A percentile compares a stretch with the other conserved stretches of the same genome.
Conservation (phyloP, 1,140 invertebrate genomes). For the Contarinia nasturtii region DNA sequence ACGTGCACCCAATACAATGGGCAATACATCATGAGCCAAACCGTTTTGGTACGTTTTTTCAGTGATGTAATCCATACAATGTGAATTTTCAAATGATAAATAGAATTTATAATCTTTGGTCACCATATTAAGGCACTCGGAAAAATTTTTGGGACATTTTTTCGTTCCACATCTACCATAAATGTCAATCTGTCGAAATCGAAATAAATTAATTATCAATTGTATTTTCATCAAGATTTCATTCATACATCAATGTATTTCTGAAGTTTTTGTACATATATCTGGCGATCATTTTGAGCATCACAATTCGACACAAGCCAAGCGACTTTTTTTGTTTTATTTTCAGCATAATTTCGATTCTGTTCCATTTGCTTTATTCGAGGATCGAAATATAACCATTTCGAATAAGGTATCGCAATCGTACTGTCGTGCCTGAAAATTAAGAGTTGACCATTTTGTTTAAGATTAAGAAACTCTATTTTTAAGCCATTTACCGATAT, state of each 20-base stretch:
- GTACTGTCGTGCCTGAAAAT: conserved; percentile 33
- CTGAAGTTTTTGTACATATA: conserved; percentile 32
- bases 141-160: conserved; percentile 7
- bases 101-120: conserved; percentile 40
- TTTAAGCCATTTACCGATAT: background rate
- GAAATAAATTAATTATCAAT: background rate
- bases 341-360: conserved; percentile 5
- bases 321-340: conserved; percentile 26
- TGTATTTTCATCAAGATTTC: background rate
- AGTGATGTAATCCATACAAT: conserved; percentile 38
- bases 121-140: conserved; percentile 25
- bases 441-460: background rate
- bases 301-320: conserved; percentile 48
- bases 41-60: conserved; percentile 34
- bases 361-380: conserved; percentile 15
- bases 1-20: conserved; percentile 32
- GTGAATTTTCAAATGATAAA: conserved; percentile 45
- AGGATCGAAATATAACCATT: conserved; percentile 17
- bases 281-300: conserved; percentile 28
- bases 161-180: conserved; percentile 41
- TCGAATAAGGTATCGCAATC: conserved; percentile 8
- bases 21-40: conserved; percentile 25
- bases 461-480: background rate
- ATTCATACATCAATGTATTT: conserved; percentile 24
- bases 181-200: conserved; percentile 32